Evolutionary conservation across 2,797 vertebrate genomes (phyloP).

Genomic region (Falco naumanni): DNA sequence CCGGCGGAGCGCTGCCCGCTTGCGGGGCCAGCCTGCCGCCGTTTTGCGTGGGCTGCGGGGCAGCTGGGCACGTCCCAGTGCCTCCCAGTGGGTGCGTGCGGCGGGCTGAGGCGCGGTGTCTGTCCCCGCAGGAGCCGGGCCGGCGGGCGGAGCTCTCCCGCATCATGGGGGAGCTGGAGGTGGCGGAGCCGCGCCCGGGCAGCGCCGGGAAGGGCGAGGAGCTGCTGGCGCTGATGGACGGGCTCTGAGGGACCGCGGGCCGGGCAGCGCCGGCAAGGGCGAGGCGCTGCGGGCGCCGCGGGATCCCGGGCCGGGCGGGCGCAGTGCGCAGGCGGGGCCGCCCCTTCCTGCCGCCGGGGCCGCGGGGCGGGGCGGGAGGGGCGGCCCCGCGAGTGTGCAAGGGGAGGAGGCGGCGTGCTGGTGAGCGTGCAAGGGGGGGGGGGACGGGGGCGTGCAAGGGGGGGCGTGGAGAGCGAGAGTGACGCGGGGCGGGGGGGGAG

Average conservation of each 20-base stretch:
- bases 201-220: constrained; percentile 90
- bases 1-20: neutral
- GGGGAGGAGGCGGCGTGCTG: neutral
- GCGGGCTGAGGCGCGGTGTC: neutral
- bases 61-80: neutral
- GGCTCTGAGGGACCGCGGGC: neutral
- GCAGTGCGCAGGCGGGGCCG: neutral
- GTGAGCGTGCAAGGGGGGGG: neutral
- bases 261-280: neutral
- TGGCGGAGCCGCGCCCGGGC: constrained; percentile 73
- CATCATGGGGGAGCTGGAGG: constrained; percentile 92
- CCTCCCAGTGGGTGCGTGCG: neutral
- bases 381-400: too few relatives aligned
- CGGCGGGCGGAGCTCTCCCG: constrained; percentile 79
- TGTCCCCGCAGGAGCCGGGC: neutral
- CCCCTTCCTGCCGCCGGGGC: neutral
- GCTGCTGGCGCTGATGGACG: constrained; percentile 95
- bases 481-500: neutral
- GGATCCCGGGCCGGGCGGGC: neutral
- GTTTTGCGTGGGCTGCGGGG: too few relatives aligned
- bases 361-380: neutral
- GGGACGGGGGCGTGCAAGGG: too few relatives aligned
- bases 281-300: too few relatives aligned
- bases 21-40: neutral
- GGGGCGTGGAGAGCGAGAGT: too few relatives aligned